These are phyloP conservation scores for Crioceris asparagi DNA, from an alignment of 2,888 invertebrate species.

Conservation along the genomic window DNA sequence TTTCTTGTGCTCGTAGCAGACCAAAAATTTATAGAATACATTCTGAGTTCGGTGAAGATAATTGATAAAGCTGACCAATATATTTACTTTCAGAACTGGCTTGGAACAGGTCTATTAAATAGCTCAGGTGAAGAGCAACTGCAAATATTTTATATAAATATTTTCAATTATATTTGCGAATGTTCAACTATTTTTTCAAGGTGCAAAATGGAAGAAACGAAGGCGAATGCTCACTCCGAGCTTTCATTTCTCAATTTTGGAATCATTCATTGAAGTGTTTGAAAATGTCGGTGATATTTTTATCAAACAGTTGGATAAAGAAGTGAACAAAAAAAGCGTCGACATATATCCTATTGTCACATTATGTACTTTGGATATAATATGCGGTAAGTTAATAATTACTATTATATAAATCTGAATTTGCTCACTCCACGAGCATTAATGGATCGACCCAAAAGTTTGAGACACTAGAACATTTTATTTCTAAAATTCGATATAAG, in stretches of 20 bases:
- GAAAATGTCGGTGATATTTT: slow-evolving; percentile 51
- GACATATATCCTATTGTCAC: slow-evolving; percentile 53
- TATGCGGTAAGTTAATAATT: slow-evolving; percentile 51
- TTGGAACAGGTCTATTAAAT: slow-evolving; percentile 9
- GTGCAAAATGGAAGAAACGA: slow-evolving; percentile 52
- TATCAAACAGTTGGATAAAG: slow-evolving; percentile 40
- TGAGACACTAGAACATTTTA: too few relatives aligned
- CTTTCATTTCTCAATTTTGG: slow-evolving; percentile 68
- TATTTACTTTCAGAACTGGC: slow-evolving; percentile 8
- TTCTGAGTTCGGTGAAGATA: slow-evolving; percentile 8
- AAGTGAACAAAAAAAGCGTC: slow-evolving; percentile 37
- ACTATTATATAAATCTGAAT: too few relatives aligned
- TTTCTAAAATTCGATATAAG: too few relatives aligned
- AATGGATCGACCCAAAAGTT: too few relatives aligned
- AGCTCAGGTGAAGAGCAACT: slow-evolving; percentile 11
- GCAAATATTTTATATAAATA: background rate
- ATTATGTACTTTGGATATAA: slow-evolving; percentile 49
- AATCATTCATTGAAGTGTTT: slow-evolving; percentile 60
- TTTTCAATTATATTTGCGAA: too few relatives aligned
- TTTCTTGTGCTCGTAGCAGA: slow-evolving; percentile 1
- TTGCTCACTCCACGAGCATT: too few relatives aligned
- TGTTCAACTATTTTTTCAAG: too few relatives aligned
- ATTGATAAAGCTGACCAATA: slow-evolving; percentile 11
- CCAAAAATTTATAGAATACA: slow-evolving; percentile 7
- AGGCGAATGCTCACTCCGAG: slow-evolving; percentile 66